Evolutionary conservation across 2,113 vertebrate genomes (phyloP), one percentile per base, ranked within the genome.

Genomic region (Pygoscelis adeliae): DNA sequence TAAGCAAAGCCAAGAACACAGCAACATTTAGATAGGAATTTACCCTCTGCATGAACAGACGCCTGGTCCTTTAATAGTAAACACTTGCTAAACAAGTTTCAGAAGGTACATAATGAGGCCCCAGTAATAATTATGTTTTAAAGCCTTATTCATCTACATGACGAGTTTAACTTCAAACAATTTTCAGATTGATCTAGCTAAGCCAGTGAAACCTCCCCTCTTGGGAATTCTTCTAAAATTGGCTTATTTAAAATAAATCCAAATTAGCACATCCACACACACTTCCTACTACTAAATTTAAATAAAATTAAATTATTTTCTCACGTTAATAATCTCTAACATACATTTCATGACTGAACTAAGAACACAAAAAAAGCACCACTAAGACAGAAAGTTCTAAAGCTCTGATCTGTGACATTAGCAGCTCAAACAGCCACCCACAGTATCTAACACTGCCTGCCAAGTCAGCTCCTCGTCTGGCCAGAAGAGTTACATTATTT

Each of bases 61-160:
- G 15, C 34, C 50, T 70, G 36, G 36, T 74, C 78, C 58, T 80
- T 90, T 69, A 87, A 89, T 11, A 96, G 92, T 17, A 91, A 95
- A 83, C 87, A 86, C 93, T 88, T 70, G 97, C 89, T 94, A 70
- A 95, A 90, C 93, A 91, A 97, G 95, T 86, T 97, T 92, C 74
- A 90, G 66, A 95, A 87, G 25, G 78, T 53, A 79, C 36, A 87
- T 44, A 95, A 89, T 0, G 0, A 97, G 56, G 78, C 47, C 15
- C 25, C 71, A 88, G 92, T n/a, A 83, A 94, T 70, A 96, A 92
- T 87, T 89, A 95, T 15, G 66, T 66, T 95, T 96, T 91, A 89
- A 84, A 95, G 73, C n/a, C 56, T 79, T 91, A 87, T 94, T 96
- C 84, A 95, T 94, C 94, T 94, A 72, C 91, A 73, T 72, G 94